Evolutionary conservation across 2,797 vertebrate genomes (phyloP).

Genomic region (Urosaurus nigricauda): DNA sequence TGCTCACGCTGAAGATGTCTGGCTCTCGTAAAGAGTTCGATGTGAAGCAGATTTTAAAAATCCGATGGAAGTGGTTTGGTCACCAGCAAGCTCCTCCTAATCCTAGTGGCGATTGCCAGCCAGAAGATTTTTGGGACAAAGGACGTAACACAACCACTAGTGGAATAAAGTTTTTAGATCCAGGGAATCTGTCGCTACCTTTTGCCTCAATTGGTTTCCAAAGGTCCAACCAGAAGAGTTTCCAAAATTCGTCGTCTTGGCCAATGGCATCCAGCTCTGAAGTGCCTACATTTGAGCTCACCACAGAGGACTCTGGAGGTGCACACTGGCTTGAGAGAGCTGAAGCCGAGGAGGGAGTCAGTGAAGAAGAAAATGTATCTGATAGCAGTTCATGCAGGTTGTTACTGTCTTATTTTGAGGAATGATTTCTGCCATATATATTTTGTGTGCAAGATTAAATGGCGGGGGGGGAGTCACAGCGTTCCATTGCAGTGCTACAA

Average conservation of each 20-base stretch:
- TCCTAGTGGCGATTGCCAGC: constrained; percentile 80
- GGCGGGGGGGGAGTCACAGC: not conserved
- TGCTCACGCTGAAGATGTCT: constrained; percentile 91
- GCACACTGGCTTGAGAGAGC: constrained; percentile 79
- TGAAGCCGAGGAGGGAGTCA: constrained; percentile 81
- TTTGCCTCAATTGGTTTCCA: constrained; percentile 83
- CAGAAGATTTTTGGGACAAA: constrained; percentile 87
- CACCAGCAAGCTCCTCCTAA: constrained; percentile 88
- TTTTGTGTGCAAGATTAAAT: constrained; percentile 24
- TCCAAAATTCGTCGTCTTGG: constrained; percentile 86
- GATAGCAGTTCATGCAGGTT: constrained; percentile 97
- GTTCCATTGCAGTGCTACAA: constrained; percentile 36
- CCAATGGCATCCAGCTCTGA: constrained; percentile 88
- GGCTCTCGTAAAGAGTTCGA: constrained; percentile 97
- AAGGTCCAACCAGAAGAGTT: constrained; percentile 91
- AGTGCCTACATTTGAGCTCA: constrained; percentile 82
- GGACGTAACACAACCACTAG: constrained; percentile 72
- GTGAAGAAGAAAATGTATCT: constrained; percentile 88
- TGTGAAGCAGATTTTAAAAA: constrained; percentile 98
- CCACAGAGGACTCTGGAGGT: constrained; percentile 84
- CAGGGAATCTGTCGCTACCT: constrained; percentile 79
- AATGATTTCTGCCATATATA: constrained; percentile 39
- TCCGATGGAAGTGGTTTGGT: constrained; percentile 98
- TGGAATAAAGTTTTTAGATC: constrained; percentile 90
- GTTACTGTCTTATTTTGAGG: constrained; percentile 73